Evolutionary conservation across 2,888 invertebrate species (phyloP), one percentile per base, ranked within the genome.

Genomic region (Drosophila antonietae): DNA sequence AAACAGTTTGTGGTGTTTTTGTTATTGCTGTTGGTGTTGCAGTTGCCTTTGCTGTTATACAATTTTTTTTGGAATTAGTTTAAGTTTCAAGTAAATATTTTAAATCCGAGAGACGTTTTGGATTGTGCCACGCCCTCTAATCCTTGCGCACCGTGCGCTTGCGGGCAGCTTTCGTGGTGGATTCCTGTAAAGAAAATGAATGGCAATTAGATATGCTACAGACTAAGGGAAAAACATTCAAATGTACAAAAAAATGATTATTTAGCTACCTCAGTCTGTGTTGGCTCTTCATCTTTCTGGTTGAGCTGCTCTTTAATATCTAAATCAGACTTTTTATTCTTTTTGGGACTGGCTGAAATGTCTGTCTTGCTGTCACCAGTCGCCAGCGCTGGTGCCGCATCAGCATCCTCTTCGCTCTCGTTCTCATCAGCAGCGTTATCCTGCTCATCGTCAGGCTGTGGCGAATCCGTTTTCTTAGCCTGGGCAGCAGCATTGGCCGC

Each of bases 391-490:
- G 65, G 49, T 47, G 70, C 68, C 15, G 74, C 67, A 47, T 65
- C 68, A 37, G 62, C 69, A 15, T 86, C 85, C 60, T 82, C 81
- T 31, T 74, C 81, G 57, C 79, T 80, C 9, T 84, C 80, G 59
- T 80, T 80, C 15, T 73, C 73, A 31, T 84, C 75, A 28, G 75
- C 75, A 44, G 67, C 60, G 12, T 64, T 64, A 37, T 74, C 74
- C 10, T 59, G 46, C n/a, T 83, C 83, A 68, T 91, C 91, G 88
- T 96, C 96, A 73, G 95, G 95, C 52, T 94, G 94, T 35, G 94
- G 90, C 53, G 94, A 95, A 92, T 97, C 96, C 61, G 96, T 96
- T 93, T 96, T 96, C 93, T 97, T 97, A 23, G 94, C 92, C 55
- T 93, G 93, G 35, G 94, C 93, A 52, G 89, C 83, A 71, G 94